Evolutionary conservation across 2,113 vertebrate species (phyloP).

Genomic region (Pycnonotus jocosus): DNA sequence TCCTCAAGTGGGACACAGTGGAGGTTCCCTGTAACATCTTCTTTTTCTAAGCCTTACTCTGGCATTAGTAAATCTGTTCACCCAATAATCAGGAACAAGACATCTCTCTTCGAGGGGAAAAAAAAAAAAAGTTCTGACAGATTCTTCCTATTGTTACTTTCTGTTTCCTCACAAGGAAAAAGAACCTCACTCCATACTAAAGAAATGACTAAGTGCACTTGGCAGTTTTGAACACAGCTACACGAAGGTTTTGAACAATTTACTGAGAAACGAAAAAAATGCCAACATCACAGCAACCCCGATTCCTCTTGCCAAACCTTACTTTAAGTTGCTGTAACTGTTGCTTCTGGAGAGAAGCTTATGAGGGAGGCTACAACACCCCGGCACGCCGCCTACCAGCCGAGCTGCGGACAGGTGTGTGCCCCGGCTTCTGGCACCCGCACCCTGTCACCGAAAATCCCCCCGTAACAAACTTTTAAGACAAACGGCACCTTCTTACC

Average conservation of each 20-base stretch:
- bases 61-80: not conserved
- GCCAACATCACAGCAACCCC: not conserved
- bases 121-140: not conserved
- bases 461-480: not conserved
- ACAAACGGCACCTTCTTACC: not conserved
- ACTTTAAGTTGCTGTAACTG: not conserved
- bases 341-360: not conserved
- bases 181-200: not conserved
- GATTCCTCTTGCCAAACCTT: not conserved
- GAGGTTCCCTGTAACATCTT: not conserved
- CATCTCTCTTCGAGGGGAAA: rapidly evolving
- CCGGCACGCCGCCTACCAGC: not conserved
- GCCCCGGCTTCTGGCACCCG: too few relatives aligned
- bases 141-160: not conserved
- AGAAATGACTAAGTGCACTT: not conserved
- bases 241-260: rapidly evolving
- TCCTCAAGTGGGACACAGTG: not conserved
- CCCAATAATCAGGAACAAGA: not conserved
- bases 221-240: not conserved
- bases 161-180: not conserved
- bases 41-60: not conserved
- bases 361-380: rapidly evolving
- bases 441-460: not conserved
- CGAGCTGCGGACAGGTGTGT: not conserved
- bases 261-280: not conserved